Evolutionary conservation across 2,113 vertebrate genomes (phyloP).

Genomic region (Hippocampus comes): DNA sequence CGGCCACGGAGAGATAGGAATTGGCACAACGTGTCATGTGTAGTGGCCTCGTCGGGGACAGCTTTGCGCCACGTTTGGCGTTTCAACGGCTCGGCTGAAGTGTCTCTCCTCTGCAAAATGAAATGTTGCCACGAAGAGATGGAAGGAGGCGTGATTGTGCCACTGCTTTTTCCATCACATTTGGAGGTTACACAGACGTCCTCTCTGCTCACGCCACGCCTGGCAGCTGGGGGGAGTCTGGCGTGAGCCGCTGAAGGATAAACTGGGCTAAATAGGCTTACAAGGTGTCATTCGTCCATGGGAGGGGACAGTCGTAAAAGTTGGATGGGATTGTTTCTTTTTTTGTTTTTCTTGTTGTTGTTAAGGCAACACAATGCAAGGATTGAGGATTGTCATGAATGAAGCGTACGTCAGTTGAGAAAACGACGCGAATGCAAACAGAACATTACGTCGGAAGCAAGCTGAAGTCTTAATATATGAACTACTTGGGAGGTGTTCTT

Average conservation of each 20-base stretch:
- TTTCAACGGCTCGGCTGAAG: slow-evolving; percentile 22
- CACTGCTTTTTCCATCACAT: slow-evolving; percentile 23
- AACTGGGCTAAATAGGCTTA: slow-evolving; percentile 2
- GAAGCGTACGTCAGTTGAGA: not conserved
- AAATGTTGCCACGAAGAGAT: slow-evolving; percentile 21
- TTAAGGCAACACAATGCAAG: slow-evolving; percentile 19
- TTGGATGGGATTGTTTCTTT: not conserved
- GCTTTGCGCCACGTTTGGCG: slow-evolving; percentile 12
- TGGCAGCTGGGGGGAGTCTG: slow-evolving; percentile 24
- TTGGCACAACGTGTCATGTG: slow-evolving; percentile 63
- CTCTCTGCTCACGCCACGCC: slow-evolving; percentile 23
- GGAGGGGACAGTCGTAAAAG: slow-evolving; percentile 4
- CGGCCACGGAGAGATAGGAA: slow-evolving; percentile 33
- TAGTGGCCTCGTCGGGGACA: slow-evolving; percentile 23
- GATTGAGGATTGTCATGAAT: not conserved
- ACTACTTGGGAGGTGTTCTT: slow-evolving; percentile 5
- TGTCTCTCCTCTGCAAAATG: slow-evolving; percentile 17
- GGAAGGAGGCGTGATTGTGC: slow-evolving; percentile 14
- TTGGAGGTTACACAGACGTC: slow-evolving; percentile 30
- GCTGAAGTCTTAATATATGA: slow-evolving; percentile 14
- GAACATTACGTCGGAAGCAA: not conserved
- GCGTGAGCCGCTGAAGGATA: slow-evolving; percentile 19
- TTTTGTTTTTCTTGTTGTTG: no score
- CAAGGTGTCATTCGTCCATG: slow-evolving; percentile 8
- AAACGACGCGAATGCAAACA: not conserved